Percentiles rank a stretch among this genome's conserved stretches.
Conservation (phyloP, 2,888 invertebrate genomes). For the Athalia circularis region DNA sequence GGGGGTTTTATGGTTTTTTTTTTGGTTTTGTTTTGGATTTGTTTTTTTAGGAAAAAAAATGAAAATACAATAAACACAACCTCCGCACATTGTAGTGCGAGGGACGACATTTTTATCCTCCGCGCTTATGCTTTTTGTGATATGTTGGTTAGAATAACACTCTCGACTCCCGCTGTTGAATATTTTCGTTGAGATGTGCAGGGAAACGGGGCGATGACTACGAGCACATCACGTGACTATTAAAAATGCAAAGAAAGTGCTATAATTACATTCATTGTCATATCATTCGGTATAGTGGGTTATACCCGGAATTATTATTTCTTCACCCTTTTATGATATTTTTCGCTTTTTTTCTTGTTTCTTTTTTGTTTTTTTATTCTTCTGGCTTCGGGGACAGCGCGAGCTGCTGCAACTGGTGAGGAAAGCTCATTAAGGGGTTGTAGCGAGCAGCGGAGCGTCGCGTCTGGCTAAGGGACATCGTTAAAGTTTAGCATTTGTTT, state of each 20-base stretch:
- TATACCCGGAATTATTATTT: neutral
- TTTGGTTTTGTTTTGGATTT: no score
- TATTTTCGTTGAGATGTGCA: neutral
- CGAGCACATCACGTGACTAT: constrained; percentile 19
- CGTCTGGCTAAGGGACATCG: constrained; percentile 40
- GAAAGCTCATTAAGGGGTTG: constrained; percentile 33
- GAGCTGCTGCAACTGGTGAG: neutral
- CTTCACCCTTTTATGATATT: neutral
- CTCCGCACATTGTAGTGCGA: no score
- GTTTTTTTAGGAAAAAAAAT: no score
- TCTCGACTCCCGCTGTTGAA: no score
- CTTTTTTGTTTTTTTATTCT: neutral
- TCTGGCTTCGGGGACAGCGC: no score
- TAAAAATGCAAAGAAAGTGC: constrained; percentile 27
- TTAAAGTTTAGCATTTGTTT: constrained; percentile 43
- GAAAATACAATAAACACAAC: no score
- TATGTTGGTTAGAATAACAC: no score
- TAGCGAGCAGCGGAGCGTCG: neutral
- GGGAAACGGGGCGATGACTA: neutral
- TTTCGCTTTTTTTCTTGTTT: no score
- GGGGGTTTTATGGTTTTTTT: no score
- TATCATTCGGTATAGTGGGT: neutral
- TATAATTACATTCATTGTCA: constrained; percentile 38
- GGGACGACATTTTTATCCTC: no score
- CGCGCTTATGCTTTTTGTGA: no score